Conservation (phyloP, 2,113 vertebrate species). For the Fulmarus glacialis region DNA sequence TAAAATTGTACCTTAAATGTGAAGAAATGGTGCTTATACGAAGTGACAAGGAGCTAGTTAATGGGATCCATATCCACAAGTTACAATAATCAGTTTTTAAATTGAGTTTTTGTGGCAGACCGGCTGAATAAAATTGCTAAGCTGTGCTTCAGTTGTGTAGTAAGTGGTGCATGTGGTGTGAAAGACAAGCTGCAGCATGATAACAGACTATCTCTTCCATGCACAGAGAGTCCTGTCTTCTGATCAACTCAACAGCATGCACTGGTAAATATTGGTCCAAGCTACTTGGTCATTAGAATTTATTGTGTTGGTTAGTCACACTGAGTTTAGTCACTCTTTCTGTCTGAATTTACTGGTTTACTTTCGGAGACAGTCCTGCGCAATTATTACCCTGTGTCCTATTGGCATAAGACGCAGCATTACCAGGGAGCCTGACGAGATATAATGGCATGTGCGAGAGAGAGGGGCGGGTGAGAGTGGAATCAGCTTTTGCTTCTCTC, state of each 20-base stretch:
- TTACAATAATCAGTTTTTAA: slow-evolving; percentile 52
- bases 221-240: slow-evolving; percentile 47
- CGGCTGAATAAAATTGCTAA: slow-evolving; percentile 37
- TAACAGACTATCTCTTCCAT: slow-evolving; percentile 58
- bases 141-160: slow-evolving; percentile 53
- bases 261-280: slow-evolving; percentile 34
- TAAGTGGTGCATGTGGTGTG: slow-evolving; percentile 48
- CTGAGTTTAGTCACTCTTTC: background rate
- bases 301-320: slow-evolving; percentile 5
- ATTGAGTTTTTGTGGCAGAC: slow-evolving; percentile 61
- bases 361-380: background rate
- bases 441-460: background rate
- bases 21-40: slow-evolving; percentile 20
- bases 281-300: slow-evolving; percentile 9
- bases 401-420: background rate
- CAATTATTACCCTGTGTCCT: background rate
- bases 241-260: slow-evolving; percentile 26
- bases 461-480: background rate
- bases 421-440: background rate
- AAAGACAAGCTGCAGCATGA: slow-evolving; percentile 35
- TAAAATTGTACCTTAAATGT: slow-evolving; percentile 37
- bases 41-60: slow-evolving; percentile 47
- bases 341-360: background rate
- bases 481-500: background rate
- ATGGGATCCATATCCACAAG: slow-evolving; percentile 59